Evolutionary conservation across 2,888 invertebrate genomes (phyloP).

Genomic region (Dasysyrphus albostriatus): DNA sequence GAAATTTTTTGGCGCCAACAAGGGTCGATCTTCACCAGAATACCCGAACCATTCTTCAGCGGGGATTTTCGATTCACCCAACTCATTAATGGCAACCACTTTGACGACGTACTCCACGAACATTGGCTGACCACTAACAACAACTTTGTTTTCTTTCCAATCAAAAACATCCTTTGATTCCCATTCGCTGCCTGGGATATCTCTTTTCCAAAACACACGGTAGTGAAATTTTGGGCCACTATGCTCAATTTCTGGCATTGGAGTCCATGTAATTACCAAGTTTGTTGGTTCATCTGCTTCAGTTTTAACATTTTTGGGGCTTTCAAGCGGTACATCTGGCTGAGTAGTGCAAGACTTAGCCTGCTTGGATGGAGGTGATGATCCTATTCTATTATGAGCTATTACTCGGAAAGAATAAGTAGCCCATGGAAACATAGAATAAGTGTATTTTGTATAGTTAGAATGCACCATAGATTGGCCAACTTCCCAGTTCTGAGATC

Average conservation of each 20-base stretch:
- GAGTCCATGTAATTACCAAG: constrained; percentile 97
- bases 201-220: constrained; percentile 92
- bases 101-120: constrained; percentile 95
- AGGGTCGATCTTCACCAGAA: constrained; percentile 96
- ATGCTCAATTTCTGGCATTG: constrained; percentile 98
- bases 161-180: constrained; percentile 90
- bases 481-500: constrained; percentile 95
- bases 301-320: constrained; percentile 96
- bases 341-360: constrained; percentile 94
- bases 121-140: constrained; percentile 92
- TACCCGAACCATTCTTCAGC: constrained; percentile 93
- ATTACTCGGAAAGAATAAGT: constrained; percentile 96
- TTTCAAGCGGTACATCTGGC: constrained; percentile 94
- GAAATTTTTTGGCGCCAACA: constrained; percentile 92
- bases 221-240: constrained; percentile 98
- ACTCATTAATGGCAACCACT: constrained; percentile 95
- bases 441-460: constrained; percentile 88
- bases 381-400: constrained; percentile 96
- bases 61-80: constrained; percentile 92
- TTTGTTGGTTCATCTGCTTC: constrained; percentile 94
- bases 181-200: constrained; percentile 89
- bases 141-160: constrained; percentile 89
- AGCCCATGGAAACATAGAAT: constrained; percentile 93
- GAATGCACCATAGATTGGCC: constrained; percentile 91
- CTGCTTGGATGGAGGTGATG: constrained; percentile 93